Conservation (phyloP, 2,888 invertebrate species). For the Drosophila cognata region DNA sequence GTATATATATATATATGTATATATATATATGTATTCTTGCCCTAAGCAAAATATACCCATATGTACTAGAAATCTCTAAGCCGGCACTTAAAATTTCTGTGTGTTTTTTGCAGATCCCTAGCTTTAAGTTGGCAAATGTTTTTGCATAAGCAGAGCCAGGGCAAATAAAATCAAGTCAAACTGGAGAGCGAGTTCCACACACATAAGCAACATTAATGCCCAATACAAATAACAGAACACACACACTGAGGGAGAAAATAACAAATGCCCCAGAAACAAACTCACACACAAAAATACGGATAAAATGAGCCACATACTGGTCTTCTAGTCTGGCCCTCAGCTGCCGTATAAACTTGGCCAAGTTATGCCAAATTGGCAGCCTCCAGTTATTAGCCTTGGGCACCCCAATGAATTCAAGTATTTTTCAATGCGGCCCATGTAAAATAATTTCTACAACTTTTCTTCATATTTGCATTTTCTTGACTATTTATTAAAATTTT, state of each 20-base stretch:
- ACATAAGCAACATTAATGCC: constrained; percentile 69
- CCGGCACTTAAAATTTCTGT: constrained; percentile 27
- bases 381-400: constrained; percentile 46
- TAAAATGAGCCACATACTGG: constrained; percentile 15
- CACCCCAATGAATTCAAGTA: constrained; percentile 71
- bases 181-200: constrained; percentile 15
- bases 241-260: constrained; percentile 26
- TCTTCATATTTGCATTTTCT: constrained; percentile 1
- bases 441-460: constrained; percentile 32
- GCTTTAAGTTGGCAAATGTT: constrained; percentile 57
- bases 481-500: constrained; percentile 56
- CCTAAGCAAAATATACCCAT: neutral
- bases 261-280: constrained; percentile 30
- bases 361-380: constrained; percentile 57
- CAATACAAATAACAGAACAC: constrained; percentile 45
- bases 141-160: constrained; percentile 44
- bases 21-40: neutral
- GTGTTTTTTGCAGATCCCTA: constrained; percentile 5
- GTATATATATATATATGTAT: neutral
- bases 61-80: neutral
- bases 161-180: constrained; percentile 51
- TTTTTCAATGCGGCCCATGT: constrained; percentile 50
- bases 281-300: constrained; percentile 26
- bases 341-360: constrained; percentile 38
- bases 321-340: neutral